A percentile compares a stretch with the other conserved stretches of the same genome.
Evolutionary conservation across 2,888 invertebrate genomes (phyloP).

Genomic region (Caenorhabditis imperialis): DNA sequence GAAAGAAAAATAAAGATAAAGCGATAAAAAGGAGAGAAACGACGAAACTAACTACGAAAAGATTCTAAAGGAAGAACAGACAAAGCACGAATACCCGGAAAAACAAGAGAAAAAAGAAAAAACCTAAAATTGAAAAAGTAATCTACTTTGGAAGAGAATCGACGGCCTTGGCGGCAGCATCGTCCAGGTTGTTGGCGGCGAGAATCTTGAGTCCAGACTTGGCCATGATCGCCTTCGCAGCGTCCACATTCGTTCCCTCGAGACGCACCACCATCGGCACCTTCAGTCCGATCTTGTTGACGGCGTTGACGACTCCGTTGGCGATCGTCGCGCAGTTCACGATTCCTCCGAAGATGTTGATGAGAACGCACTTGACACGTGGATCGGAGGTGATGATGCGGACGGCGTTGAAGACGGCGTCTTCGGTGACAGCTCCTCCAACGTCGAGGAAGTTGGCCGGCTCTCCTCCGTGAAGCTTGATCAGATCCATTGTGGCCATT

Average conservation of each 20-base stretch:
- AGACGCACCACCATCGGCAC: constrained; percentile 82
- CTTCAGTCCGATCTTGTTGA: constrained; percentile 86
- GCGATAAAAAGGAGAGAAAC: not conserved
- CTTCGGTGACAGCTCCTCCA: constrained; percentile 94
- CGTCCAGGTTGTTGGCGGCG: constrained; percentile 89
- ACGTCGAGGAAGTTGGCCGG: constrained; percentile 99
- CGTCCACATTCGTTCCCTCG: constrained; percentile 86
- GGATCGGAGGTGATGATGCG: constrained; percentile 86
- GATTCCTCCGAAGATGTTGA: constrained; percentile 99
- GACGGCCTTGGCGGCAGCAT: constrained; percentile 92
- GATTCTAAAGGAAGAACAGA: constrained; percentile 10
- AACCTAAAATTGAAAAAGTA: constrained; percentile 9
- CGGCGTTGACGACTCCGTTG: constrained; percentile 92
- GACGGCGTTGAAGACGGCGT: constrained; percentile 90
- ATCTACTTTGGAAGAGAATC: constrained; percentile 25
- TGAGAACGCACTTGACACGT: constrained; percentile 91
- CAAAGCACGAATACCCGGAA: constrained; percentile 16
- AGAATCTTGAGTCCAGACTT: constrained; percentile 89
- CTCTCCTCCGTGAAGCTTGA: constrained; percentile 93
- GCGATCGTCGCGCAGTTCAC: constrained; percentile 98
- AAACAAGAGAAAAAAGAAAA: constrained; percentile 22
- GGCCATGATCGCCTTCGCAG: constrained; percentile 87
- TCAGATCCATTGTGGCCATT: constrained; percentile 99
- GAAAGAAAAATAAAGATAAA: not conserved
- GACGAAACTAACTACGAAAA: constrained; percentile 24